phyloP scores from a whole-genome alignment of 2,797 vertebrate species.

The Anniella stebbinsi region DNA sequence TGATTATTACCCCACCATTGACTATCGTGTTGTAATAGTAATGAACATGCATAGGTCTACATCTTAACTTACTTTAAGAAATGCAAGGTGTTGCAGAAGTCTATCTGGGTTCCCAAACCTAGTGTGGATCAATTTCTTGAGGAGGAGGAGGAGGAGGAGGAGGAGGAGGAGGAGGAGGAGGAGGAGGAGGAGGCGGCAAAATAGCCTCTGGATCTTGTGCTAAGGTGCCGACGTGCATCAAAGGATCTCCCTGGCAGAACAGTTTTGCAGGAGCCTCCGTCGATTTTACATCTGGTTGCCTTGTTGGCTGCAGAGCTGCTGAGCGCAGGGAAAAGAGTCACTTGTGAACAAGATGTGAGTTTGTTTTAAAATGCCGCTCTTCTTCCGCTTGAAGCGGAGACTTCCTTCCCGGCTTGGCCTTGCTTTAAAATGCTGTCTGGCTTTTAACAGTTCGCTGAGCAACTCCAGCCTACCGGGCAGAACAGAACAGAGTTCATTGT shows the following conservation, averaged over 20 bases:
- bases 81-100: neutral
- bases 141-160: too few species aligned
- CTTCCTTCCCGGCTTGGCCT: neutral
- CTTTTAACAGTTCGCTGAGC: slow-evolving; percentile 1
- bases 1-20: too few species aligned
- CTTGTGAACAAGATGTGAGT: neutral
- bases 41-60: too few species aligned
- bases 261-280: neutral
- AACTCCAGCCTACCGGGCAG: neutral
- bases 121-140: neutral
- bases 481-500: neutral
- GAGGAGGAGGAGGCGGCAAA: too few species aligned
- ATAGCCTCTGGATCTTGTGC: neutral
- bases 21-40: too few species aligned
- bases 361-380: neutral
- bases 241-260: neutral
- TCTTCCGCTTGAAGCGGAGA: neutral
- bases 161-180: too few species aligned
- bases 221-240: neutral
- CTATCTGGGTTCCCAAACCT: neutral
- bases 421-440: neutral
- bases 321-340: neutral
- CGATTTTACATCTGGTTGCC: neutral
- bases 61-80: neutral
- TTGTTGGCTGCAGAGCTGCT: neutral